A percentile compares a stretch with the other conserved stretches of the same genome.
These are phyloP conservation scores for Drosophila dunni DNA, from an alignment of 1,140 invertebrate genomes.

Conservation along the genomic window DNA sequence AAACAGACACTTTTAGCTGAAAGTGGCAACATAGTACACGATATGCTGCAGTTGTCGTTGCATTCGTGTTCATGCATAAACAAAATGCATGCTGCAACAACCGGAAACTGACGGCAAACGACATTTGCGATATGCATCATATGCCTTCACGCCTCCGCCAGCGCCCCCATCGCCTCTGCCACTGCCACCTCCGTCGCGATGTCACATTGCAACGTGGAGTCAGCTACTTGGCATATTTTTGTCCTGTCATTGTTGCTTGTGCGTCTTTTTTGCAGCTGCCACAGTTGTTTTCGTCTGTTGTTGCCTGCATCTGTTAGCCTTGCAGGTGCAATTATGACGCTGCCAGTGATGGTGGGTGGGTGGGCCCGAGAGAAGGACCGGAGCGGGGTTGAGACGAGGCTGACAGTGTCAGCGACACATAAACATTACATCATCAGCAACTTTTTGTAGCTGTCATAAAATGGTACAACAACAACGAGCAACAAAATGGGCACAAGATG, in stretches of 20 bases:
- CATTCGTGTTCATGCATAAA: conserved; percentile 80
- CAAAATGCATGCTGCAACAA: conserved; percentile 81
- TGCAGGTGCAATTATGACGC: conserved; percentile 79
- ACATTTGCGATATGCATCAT: conserved; percentile 83
- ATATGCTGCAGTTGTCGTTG: conserved; percentile 54
- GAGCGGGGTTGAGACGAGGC: not conserved
- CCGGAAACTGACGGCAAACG: conserved; percentile 80
- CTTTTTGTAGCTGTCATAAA: conserved; percentile 80
- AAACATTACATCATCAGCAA: conserved; percentile 82
- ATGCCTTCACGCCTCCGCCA: conserved; percentile 35
- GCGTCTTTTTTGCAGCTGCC: conserved; percentile 67
- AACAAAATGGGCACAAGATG: conserved; percentile 44
- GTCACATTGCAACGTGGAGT: conserved; percentile 55
- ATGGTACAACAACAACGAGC: conserved; percentile 42
- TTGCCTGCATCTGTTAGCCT: conserved; percentile 75
- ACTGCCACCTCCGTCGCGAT: not conserved
- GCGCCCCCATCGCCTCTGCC: not conserved
- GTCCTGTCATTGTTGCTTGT: conserved; percentile 75
- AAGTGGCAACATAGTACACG: not conserved
- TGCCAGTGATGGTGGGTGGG: conserved; percentile 8
- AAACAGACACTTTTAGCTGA: not conserved
- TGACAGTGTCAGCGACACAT: conserved; percentile 76
- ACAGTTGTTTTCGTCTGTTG: conserved; percentile 19
- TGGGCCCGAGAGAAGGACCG: too few relatives aligned
- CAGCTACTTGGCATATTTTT: conserved; percentile 81